These are phyloP conservation scores for Drosophila atripex DNA, from an alignment of 2,888 invertebrate genomes.

Conservation along the genomic window DNA sequence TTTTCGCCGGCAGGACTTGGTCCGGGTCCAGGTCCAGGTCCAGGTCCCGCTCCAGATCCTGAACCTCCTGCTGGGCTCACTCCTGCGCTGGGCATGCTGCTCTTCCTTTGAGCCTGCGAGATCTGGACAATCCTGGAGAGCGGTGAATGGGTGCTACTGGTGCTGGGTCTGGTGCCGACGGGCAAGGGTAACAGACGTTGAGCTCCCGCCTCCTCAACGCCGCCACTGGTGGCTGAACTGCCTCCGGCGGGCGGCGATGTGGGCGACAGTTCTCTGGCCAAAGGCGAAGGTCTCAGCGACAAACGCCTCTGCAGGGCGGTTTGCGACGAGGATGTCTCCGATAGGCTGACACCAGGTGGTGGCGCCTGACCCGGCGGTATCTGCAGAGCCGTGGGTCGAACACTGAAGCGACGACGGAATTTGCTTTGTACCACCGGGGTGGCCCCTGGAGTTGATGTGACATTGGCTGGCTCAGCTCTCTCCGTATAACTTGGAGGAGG, in stretches of 20 bases:
- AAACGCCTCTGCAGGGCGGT: conserved; percentile 81
- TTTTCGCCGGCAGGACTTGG: background rate
- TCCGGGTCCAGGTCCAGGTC: conserved; percentile 2
- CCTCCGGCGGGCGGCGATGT: conserved; percentile 47
- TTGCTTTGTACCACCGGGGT: conserved; percentile 54
- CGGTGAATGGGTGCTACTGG: conserved; percentile 83
- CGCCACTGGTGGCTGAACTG: background rate
- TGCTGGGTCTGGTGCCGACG: conserved; percentile 62
- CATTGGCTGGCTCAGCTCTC: conserved; percentile 12
- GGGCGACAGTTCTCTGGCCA: conserved; percentile 77
- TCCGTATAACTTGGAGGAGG: conserved; percentile 83
- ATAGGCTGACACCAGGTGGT: conserved; percentile 69
- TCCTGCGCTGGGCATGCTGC: conserved; percentile 71
- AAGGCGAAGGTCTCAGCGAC: conserved; percentile 82
- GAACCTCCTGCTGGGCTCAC: background rate
- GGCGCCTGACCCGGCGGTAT: conserved; percentile 83
- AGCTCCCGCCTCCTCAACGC: conserved; percentile 40
- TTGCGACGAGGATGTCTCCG: conserved; percentile 64
- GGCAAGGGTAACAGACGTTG: conserved; percentile 65
- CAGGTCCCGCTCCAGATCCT: background rate
- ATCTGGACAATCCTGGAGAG: conserved; percentile 83
- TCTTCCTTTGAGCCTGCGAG: conserved; percentile 83
- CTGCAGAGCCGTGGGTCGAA: conserved; percentile 82
- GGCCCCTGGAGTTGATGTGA: background rate
- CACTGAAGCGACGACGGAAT: conserved; percentile 82